A percentile compares a stretch with the other conserved stretches of the same genome.
Evolutionary conservation across 2,888 invertebrate species (phyloP).

Genomic region (Azorinus chamasolen): DNA sequence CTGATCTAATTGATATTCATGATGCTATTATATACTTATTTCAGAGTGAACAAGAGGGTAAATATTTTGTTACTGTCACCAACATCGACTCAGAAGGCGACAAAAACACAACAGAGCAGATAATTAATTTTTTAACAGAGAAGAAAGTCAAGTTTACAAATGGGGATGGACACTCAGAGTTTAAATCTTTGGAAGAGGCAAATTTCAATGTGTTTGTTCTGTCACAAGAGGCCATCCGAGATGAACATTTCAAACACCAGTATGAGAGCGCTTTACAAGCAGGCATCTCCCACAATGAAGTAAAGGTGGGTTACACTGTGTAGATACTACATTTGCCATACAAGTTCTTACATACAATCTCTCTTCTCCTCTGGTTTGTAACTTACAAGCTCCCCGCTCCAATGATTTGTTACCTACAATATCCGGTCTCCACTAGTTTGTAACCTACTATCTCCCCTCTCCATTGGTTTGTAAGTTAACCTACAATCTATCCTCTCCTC

Average conservation of each 20-base stretch:
- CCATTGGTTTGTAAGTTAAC: no score
- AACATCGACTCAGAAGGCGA: conserved; percentile 14
- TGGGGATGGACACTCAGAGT: conserved; percentile 8
- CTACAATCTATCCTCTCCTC: no score
- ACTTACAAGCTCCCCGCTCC: neutral
- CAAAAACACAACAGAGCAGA: neutral
- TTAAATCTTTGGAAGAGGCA: conserved; percentile 19
- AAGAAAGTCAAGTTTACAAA: conserved; percentile 29
- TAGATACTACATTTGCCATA: no score
- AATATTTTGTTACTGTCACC: no score
- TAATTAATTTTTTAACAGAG: conserved; percentile 15
- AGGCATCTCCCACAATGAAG: conserved; percentile 23
- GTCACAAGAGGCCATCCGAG: conserved; percentile 26
- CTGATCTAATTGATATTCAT: no score
- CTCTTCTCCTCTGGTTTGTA: no score
- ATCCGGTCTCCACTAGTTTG: neutral
- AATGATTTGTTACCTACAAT: neutral
- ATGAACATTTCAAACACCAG: conserved; percentile 2
- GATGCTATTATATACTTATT: no score
- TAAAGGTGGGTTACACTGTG: conserved; percentile 25
- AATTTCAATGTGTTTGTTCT: conserved; percentile 52
- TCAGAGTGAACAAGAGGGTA: no score
- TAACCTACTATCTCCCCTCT: no score
- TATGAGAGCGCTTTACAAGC: conserved; percentile 22
- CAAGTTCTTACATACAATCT: no score